Base-by-base conservation (phyloP, 2,113 vertebrate species). In the Hirundichthys speculiger region DNA sequence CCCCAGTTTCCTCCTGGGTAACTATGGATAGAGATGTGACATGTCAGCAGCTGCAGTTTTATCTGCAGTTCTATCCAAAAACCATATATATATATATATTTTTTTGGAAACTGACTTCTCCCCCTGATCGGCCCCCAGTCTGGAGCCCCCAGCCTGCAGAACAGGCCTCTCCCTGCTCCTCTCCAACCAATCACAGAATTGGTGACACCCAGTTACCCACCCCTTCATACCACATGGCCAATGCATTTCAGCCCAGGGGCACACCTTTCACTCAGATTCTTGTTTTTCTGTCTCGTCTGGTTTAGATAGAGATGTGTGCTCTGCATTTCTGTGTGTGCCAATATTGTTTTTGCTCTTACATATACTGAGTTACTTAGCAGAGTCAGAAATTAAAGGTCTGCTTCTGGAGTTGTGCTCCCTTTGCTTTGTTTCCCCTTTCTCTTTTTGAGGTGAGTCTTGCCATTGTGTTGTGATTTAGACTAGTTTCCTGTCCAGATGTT, bases 201-300 rank as follows among this genome's bases (percentile, higher is more conserved):
- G 9, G 69, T 68, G 50, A 84, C 83, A 77, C 72, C 80, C 82
- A 64, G 58, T 22, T 24, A 2, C 74, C 84, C 69, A 20, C 89
- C 90, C 84, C 69, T 85, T 83, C 71, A 74, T 73, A 68, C 61
- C 52, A 47, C 56, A 27, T 38, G 75, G 69, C 89, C 90, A 93
- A 92, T 92, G 76, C 74, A n/a, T 64, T 46, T 69, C 4, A 65
- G 48, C 50, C 54, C 47, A 63, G 63, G 71, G 86, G 82, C 90
- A 89, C 90, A 93, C 91, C 92, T 93, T 92, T 90, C 69, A 86
- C 61, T 79, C 77, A 58, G 75, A 77, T 54, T 79, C 69, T 64
- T 80, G 80, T 83, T 88, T 80, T 90, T 80, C 80, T 64, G 82
- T 80, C 78, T 75, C 2, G 58, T 78, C 86, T 87, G 77, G 66